Conservation (phyloP, 23 tunicate species). For the Styela plicata region DNA sequence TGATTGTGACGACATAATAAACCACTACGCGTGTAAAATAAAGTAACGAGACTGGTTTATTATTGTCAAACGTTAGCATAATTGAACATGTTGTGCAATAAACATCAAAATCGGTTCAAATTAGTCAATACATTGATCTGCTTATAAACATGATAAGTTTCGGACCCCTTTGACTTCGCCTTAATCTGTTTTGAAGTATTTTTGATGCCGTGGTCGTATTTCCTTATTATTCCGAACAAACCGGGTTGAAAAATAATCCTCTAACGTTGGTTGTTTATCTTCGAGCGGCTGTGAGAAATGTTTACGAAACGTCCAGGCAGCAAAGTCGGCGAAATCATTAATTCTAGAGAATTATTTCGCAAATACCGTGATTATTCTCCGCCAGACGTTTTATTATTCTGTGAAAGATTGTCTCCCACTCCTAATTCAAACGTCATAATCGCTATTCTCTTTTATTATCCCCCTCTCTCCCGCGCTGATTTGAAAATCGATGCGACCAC, state of each 20-base stretch:
- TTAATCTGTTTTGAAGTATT: background rate
- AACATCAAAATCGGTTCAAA: background rate
- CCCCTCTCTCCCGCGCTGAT: background rate
- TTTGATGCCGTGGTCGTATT: background rate
- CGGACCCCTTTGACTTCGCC: background rate
- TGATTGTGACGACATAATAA: background rate
- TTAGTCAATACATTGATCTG: background rate
- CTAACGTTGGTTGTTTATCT: background rate
- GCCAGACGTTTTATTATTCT: slow-evolving; percentile 8
- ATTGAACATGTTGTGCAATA: background rate
- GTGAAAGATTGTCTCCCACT: background rate
- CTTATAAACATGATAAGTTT: background rate
- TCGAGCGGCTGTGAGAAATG: background rate
- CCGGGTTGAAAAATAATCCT: background rate
- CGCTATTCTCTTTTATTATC: slow-evolving; percentile 1
- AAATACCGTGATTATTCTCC: background rate
- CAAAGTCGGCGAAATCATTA: background rate
- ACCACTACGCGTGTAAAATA: background rate
- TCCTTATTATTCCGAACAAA: background rate
- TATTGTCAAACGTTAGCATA: background rate
- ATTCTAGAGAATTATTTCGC: background rate
- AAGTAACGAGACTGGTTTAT: background rate
- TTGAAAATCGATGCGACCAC: background rate
- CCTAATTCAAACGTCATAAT: background rate
- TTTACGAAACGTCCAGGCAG: background rate